Conservation (phyloP, 1,140 invertebrate species). For the Teleopsis dalmanni region DNA sequence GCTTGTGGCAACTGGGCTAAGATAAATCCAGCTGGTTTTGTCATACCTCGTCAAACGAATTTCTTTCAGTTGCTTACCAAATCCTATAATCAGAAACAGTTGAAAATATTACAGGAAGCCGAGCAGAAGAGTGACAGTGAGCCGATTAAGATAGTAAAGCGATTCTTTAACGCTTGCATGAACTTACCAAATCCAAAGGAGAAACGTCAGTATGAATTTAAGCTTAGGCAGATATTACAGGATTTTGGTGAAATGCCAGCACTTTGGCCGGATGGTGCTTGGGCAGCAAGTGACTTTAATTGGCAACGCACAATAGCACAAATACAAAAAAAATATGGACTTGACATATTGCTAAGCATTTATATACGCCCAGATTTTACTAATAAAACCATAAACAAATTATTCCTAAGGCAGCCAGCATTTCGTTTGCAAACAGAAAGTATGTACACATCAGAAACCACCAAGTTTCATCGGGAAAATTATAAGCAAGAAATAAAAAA, state of each 20-base stretch:
- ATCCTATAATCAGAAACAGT: conserved; percentile 27
- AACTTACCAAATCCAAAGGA: conserved; percentile 11
- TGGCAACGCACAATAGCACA: conserved; percentile 25
- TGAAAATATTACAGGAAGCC: conserved; percentile 22
- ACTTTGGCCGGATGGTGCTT: conserved; percentile 14
- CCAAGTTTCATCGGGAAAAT: conserved; percentile 8
- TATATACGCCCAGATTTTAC: conserved; percentile 15
- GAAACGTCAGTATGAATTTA: conserved; percentile 11
- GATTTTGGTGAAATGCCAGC: conserved; percentile 31
- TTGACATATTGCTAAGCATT: conserved; percentile 26
- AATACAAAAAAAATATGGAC: conserved; percentile 27
- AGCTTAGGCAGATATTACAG: conserved; percentile 19
- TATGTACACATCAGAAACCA: conserved; percentile 8
- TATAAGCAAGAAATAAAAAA: conserved; percentile 10
- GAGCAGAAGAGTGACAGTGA: conserved; percentile 16
- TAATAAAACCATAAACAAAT: conserved; percentile 1
- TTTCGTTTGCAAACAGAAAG: conserved; percentile 3
- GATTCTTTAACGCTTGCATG: conserved; percentile 32
- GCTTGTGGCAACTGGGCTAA: conserved; percentile 36
- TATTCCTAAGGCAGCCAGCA: conserved; percentile 31
- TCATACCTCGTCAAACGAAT: conserved; percentile 24
- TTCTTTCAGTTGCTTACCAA: conserved; percentile 21
- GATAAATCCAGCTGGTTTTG: conserved; percentile 29
- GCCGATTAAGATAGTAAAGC: conserved; percentile 19
- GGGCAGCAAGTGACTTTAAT: conserved; percentile 23